phyloP scores from a whole-genome alignment of 2,797 vertebrate species.

The Amphiprion clarkii region DNA sequence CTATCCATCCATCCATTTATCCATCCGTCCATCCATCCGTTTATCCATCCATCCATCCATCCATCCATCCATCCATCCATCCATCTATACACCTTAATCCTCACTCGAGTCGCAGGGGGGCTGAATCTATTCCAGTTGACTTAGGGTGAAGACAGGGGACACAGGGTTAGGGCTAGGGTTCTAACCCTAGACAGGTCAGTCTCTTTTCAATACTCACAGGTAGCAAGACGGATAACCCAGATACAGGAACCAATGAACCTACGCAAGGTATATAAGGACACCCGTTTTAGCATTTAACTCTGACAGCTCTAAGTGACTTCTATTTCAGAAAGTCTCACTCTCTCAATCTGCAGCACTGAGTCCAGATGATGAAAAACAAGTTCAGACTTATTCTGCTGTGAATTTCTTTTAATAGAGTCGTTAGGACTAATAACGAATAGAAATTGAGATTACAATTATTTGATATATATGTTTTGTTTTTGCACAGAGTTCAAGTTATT shows the following conservation, averaged over 20 bases:
- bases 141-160: no score
- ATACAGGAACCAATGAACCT: constrained; percentile 34
- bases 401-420: constrained; percentile 4
- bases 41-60: no score
- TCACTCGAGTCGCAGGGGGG: no score
- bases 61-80: no score
- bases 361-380: constrained; percentile 2
- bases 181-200: constrained; percentile 29
- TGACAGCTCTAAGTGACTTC: constrained; percentile 12
- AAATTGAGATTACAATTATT: not conserved
- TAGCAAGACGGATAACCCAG: constrained; percentile 30
- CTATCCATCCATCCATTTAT: no score
- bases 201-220: constrained; percentile 29
- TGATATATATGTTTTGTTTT: constrained; percentile 22
- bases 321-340: constrained; percentile 14
- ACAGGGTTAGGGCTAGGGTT: no score
- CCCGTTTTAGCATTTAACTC: constrained; percentile 35
- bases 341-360: not conserved
- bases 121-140: no score
- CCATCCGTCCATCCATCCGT: no score
- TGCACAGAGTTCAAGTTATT: not conserved
- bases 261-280: constrained; percentile 31
- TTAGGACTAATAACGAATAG: not conserved
- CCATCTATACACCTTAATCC: no score
- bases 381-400: not conserved